Base-by-base conservation (phyloP, 2,113 vertebrate genomes). In the Indicator indicator region DNA sequence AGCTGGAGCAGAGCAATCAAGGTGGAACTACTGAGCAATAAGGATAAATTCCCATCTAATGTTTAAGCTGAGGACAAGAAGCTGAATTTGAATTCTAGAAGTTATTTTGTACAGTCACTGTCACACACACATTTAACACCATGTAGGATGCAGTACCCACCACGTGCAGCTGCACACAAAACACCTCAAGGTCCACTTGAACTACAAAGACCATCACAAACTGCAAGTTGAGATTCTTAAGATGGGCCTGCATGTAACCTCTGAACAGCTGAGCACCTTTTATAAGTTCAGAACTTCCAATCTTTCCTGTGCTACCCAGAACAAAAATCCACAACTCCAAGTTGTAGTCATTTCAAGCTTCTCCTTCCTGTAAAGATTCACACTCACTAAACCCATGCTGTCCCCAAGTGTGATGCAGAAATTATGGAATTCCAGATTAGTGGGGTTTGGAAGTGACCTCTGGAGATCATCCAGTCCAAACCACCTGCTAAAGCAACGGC, bases 1-100 rank as follows among this genome's bases (percentile, higher is more conserved):
- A 94, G 65, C 32, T 48, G 75, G 46, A 91, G 87, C 52, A 88
- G 42, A 93, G 69, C 90, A 92, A 96, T 83, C 85, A 93, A 94
- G 85, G 85, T 91, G 62, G 85, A 94, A 94, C 85, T 79, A 85
- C 44, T 12, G 48, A 94, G 92, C 76, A 86, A 71, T 0, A 80
- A 52, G 64, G 64, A 42, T 73, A 86, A 89, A n/a, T 74, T 91
- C 75, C 85, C 73, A 82, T 65, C 63, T n/a, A 60, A 16, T 77
- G 56, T 85, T 90, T 80, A 69, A 91, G 76, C 75, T 72, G 72
- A 77, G 85, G 83, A 64, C 6, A 27, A 65, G 77, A 63, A 68
- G 63, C 62, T 94, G 88, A 60, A 84, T 67, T 19, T 83, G 89
- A 91, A 67, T 20, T 33, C 11, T 0, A 50, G 83, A 69, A 56